Evolutionary conservation across 1,140 invertebrate genomes (phyloP).

Genomic region (Aphelinus certus): DNA sequence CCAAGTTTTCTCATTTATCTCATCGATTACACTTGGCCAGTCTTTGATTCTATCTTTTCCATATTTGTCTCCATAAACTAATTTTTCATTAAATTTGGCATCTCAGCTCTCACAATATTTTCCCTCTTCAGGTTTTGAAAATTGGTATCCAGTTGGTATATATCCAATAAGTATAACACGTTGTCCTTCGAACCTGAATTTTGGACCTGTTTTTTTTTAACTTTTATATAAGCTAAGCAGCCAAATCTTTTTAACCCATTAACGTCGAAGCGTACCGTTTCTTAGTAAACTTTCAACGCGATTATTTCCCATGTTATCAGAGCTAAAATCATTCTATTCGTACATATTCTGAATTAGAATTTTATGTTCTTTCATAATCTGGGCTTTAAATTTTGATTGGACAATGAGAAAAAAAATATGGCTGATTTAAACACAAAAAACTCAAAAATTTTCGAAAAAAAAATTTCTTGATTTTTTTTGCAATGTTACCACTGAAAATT

Average conservation of each 20-base stretch:
- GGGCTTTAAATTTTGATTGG: too few relatives aligned
- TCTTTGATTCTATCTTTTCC: slow-evolving; percentile 12
- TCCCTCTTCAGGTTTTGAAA: slow-evolving; percentile 39
- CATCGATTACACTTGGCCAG: not conserved
- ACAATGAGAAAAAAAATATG: too few relatives aligned
- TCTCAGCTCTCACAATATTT: slow-evolving; percentile 40
- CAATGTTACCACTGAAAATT: too few relatives aligned
- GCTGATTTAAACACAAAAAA: too few relatives aligned
- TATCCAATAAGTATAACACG: slow-evolving; percentile 39
- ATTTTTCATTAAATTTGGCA: slow-evolving; percentile 43
- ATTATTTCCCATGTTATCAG: too few relatives aligned
- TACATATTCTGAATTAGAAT: too few relatives aligned
- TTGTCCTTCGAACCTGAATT: slow-evolving; percentile 25
- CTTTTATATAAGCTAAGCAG: slow-evolving; percentile 35
- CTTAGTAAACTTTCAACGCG: too few relatives aligned
- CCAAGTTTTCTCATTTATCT: slow-evolving; percentile 2
- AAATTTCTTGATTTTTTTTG: too few relatives aligned
- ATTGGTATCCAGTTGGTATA: slow-evolving; percentile 39
- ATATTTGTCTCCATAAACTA: slow-evolving; percentile 37
- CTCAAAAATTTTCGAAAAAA: too few relatives aligned
- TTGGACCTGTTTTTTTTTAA: slow-evolving; percentile 36
- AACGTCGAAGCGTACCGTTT: too few relatives aligned
- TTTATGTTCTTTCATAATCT: too few relatives aligned
- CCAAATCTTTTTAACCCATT: slow-evolving; percentile 41
- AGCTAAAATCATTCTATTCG: too few relatives aligned